A percentile compares a stretch with the other conserved stretches of the same genome.
phyloP scores from a whole-genome alignment of 2,113 vertebrate genomes.

The Artemisiospiza belli region DNA sequence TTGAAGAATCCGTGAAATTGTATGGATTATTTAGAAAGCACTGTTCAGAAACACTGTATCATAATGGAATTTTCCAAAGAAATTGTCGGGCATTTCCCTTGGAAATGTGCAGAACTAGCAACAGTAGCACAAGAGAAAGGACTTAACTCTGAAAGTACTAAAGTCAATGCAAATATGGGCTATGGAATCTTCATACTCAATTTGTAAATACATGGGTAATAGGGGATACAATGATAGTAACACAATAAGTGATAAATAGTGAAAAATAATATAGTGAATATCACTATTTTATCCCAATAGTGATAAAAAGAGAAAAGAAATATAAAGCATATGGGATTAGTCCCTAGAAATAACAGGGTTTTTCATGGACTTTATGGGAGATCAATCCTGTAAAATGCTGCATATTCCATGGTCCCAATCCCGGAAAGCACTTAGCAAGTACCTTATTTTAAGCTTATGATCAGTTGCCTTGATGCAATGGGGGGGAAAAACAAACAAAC shows the following conservation, averaged over 20 bases:
- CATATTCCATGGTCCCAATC: neutral
- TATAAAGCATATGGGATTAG: neutral
- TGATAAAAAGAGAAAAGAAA: neutral
- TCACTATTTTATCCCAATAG: neutral
- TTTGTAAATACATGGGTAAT: neutral
- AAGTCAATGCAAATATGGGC: neutral
- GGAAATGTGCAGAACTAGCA: neutral
- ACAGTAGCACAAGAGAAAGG: neutral
- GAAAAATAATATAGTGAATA: no score
- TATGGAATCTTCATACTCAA: neutral
- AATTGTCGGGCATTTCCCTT: neutral
- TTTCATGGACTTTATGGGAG: neutral
- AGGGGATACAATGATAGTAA: neutral
- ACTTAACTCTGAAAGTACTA: neutral
- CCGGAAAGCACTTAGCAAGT: neutral
- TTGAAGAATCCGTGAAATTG: neutral
- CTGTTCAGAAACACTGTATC: neutral
- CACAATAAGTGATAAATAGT: no score
- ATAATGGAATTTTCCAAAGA: neutral
- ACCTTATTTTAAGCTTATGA: neutral
- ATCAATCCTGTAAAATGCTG: neutral
- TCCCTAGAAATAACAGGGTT: neutral
- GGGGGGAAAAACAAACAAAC: neutral
- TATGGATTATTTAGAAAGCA: neutral
- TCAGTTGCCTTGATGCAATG: neutral